phyloP scores from a whole-genome alignment of 2,888 invertebrate genomes.

The Caenorhabditis sp. region DNA sequence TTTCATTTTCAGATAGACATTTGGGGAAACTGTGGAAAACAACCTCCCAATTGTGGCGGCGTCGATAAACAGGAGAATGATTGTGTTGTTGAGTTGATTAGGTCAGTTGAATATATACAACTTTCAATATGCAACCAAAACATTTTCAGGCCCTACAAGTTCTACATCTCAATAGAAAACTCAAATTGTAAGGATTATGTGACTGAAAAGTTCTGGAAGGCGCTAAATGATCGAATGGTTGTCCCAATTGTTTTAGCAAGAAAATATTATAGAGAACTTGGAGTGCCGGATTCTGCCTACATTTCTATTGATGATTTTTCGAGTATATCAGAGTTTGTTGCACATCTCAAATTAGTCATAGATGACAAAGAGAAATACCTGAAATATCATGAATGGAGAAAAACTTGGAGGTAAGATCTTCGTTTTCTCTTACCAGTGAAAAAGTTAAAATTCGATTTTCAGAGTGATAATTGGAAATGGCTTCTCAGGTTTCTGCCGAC shows the following conservation, averaged over 20 bases:
- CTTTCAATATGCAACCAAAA: too few species aligned
- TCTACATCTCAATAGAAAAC: conserved; percentile 59
- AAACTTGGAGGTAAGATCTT: conserved; percentile 39
- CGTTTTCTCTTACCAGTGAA: too few species aligned
- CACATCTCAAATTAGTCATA: conserved; percentile 34
- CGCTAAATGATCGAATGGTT: conserved; percentile 36
- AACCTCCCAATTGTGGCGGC: not conserved
- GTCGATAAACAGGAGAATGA: conserved; percentile 30
- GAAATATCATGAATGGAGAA: conserved; percentile 51
- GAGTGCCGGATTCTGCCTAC: conserved; percentile 48
- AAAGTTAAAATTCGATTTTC: too few species aligned
- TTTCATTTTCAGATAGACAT: conserved; percentile 1
- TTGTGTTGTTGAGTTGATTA: conserved; percentile 41
- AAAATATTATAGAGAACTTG: conserved; percentile 46
- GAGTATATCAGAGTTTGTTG: conserved; percentile 29
- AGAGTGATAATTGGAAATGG: not conserved
- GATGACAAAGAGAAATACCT: conserved; percentile 39
- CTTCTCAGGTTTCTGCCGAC: not conserved
- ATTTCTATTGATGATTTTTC: conserved; percentile 48
- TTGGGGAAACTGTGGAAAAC: conserved; percentile 6
- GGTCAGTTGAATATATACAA: conserved; percentile 7
- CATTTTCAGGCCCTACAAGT: conserved; percentile 44
- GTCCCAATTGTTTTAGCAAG: conserved; percentile 50
- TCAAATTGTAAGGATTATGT: conserved; percentile 57
- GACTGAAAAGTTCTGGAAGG: conserved; percentile 58